Base-by-base conservation (phyloP, 2,113 vertebrate genomes). In the Climacteris rufus region DNA sequence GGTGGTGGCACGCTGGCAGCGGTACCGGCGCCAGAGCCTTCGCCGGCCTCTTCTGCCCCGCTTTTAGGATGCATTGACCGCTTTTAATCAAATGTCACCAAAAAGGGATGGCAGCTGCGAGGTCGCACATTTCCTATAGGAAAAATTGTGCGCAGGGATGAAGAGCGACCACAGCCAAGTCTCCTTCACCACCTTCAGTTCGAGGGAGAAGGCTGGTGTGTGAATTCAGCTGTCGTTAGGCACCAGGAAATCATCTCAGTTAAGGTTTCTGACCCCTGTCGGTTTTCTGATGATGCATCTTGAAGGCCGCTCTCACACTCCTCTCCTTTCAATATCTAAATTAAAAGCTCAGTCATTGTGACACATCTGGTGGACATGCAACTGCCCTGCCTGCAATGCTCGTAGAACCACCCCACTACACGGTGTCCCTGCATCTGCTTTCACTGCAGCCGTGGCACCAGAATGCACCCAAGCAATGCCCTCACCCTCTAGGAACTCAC, bases 1-100 rank as follows among this genome's bases (percentile, higher is more conserved):
- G 27, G 14, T 5, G 11, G 20, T 0, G 50, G 16, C 45, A 3
- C 7, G 0, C 11, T 0, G 12, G 6, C 6, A 0, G 70, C 11
- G 24, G 2, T 3, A 0, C 14, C 8, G n/a, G n/a, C 0, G 3
- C 1, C 9, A 2, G 10, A 14, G 14, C 20, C 3, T 8, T 28
- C 0, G 4, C 42, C 24, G 35, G 6, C 19, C 12, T 30, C 10
- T 24, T 16, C 16, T 7, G 28, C 24, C 6, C 10, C 37, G 4
- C 31, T 33, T 21, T 33, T 8, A 9, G 39, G 2, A 6, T 22
- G 14, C 24, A 8, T 8, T 10, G 30, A 9, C 18, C 3, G 11
- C 4, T 63, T 80, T 31, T 10, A 50, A 22, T 10, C 7, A 7
- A 16, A 13, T 39, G 40, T 1, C 7, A 33, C 27, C 31, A 9